Evolutionary conservation across 2,797 vertebrate species (phyloP), one percentile per base, ranked within the genome.

Genomic region (Premnoplex brunnescens): DNA sequence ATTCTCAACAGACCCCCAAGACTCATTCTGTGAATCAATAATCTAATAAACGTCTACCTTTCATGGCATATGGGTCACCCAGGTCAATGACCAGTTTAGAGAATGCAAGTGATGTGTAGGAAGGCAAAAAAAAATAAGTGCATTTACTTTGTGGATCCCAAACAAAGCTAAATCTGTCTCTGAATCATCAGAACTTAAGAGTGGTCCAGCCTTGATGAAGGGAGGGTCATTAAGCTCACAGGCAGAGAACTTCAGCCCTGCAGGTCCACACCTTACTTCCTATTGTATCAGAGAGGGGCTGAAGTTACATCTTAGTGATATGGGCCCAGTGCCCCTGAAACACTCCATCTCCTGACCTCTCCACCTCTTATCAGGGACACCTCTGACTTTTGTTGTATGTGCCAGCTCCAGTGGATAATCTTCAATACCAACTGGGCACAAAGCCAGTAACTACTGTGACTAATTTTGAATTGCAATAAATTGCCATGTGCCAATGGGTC

Each of bases 401-500:
- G 58, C 46, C 76, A 93, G 5, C 26, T 72, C 73, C 76, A 84
- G 54, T 4, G 46, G 39, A 76, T 27, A 55, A 84, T 28, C 74
- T 52, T 62, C 49, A 88, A 41, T 73, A 56, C 80, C 58, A 81
- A 62, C 16, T 26, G 43, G 79, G 80, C 73, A 84, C 52, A 49
- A 32, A 79, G 71, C 30, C 88, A 90, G 39, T 66, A 91, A 93
- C 58, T 32, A 78, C 81, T 79, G 69, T 52, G 72, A 83, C 82
- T 88, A 69, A 95, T 90, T 90, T 36, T 78, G 55, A 91, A 84
- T 59, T 88, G 74, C 69, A 91, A 85, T 55, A 86, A 75, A 93
- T 34, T 81, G 85, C 66, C 66, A 75, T 81, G 39, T 92, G 66
- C 41, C 85, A 94, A 24, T 62, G 55, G 90, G 62, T 75, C 69